A percentile compares a stretch with the other conserved stretches of the same genome.
Conservation (phyloP, 2,888 invertebrate species). For the Eupelmus urozonus region DNA sequence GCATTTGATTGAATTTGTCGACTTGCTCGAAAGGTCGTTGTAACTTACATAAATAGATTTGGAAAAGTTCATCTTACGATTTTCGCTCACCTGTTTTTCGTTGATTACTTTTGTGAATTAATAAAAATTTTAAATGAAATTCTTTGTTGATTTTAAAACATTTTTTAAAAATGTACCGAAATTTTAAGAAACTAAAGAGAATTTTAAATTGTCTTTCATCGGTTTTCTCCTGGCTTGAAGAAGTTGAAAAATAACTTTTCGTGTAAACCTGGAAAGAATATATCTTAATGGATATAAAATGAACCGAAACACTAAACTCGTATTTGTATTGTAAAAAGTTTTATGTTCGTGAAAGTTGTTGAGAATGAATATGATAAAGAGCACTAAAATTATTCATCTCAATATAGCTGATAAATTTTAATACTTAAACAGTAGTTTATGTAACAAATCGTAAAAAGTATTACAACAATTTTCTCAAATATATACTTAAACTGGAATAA, state of each 20-base stretch:
- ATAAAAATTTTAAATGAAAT: too few species aligned
- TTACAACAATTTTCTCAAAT: too few species aligned
- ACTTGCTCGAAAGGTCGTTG: not conserved
- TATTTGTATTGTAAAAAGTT: slow-evolving; percentile 37
- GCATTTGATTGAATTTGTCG: not conserved
- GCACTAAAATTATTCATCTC: too few species aligned
- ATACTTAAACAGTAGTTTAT: too few species aligned
- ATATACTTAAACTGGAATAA: too few species aligned
- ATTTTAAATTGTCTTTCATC: slow-evolving; percentile 25
- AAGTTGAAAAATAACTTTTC: slow-evolving; percentile 24
- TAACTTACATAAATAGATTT: not conserved
- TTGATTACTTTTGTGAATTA: not conserved
- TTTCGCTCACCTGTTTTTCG: not conserved
- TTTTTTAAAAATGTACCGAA: too few species aligned
- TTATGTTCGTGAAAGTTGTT: too few species aligned
- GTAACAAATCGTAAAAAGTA: too few species aligned
- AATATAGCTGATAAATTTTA: too few species aligned
- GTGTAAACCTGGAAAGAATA: slow-evolving; percentile 15
- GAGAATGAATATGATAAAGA: too few species aligned
- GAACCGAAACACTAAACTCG: slow-evolving; percentile 34
- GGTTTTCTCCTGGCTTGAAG: slow-evolving; percentile 2
- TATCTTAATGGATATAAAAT: slow-evolving; percentile 32
- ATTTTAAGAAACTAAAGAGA: too few species aligned
- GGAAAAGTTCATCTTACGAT: not conserved
- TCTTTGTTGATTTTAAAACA: not conserved